Base-by-base conservation (phyloP, 2,888 invertebrate species). In the Psococerastis gibbosa region DNA sequence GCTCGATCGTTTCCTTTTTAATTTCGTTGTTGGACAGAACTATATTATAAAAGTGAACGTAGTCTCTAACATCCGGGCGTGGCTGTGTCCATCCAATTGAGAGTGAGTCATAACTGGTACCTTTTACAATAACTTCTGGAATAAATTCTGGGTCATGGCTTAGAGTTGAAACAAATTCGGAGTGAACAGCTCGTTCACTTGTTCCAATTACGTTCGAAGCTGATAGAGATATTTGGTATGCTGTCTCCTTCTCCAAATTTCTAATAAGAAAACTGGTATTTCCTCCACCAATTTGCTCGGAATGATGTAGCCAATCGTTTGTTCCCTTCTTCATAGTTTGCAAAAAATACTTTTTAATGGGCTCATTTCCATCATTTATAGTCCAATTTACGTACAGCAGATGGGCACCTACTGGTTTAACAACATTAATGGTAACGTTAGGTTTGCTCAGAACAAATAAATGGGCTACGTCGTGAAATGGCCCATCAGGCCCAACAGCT, bases 321-420 rank as follows among this genome's bases (percentile, higher is more conserved):
- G 62, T 60, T 5, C 65, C 67, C 41, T 66, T 67, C 50, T 67
- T 66, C 62, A 70, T 68, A 49, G 66, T 65, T 52, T 66, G 64
- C 22, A 69, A 62, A 45, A 65, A 64, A 54, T 75, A 78, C 17
- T 59, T 57, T 49, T 65, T 63, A 16, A 82, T 67, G 0, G 74
- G 73, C 42, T 75, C 73, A 55, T 87, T 85, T 48, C 80, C 80
- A 47, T 77, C 71, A 46, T 75, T 72, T 0, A 82, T 69, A 0
- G 82, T 84, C 85, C 87, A 87, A 56, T 84, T 85, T 1, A 87
- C 57, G 58, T 72, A 88, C 35, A 88, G 71, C 57, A 77, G 74
- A 5, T 71, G 69, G 1, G 74, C 72, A 43, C 78, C 82, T 15
- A 87, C 79, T 0, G 81, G 73, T 57, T 79, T 79, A 0, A 78